Evolutionary conservation across 2,113 vertebrate species (phyloP).

Genomic region (Ptyas mucosa): DNA sequence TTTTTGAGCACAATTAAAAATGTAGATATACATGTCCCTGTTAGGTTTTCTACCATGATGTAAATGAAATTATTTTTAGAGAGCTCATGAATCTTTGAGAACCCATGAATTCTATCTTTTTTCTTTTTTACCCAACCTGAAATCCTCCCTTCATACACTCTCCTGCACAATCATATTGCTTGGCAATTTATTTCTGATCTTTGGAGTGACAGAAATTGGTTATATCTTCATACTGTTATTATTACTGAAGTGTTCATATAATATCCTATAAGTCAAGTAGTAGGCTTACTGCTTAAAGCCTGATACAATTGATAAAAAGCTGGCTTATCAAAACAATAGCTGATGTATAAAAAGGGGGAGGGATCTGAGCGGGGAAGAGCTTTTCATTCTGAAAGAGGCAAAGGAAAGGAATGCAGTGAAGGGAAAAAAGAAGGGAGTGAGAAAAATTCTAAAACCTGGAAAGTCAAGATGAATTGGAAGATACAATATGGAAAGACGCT

Average conservation of each 20-base stretch:
- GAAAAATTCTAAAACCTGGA: background rate
- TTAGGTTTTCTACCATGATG: background rate
- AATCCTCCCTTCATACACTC: background rate
- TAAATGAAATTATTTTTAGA: background rate
- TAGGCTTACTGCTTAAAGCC: slow-evolving; percentile 26
- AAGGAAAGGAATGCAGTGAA: slow-evolving; percentile 32
- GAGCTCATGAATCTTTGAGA: slow-evolving; percentile 24
- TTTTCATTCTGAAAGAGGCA: slow-evolving; percentile 32
- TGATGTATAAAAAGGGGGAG: slow-evolving; percentile 28
- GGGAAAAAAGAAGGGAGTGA: slow-evolving; percentile 15
- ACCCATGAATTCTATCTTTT: background rate
- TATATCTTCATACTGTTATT: background rate
- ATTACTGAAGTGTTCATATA: slow-evolving; percentile 32
- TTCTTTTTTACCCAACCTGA: background rate
- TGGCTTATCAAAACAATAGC: slow-evolving; percentile 42
- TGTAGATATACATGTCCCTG: background rate
- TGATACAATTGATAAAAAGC: slow-evolving; percentile 8
- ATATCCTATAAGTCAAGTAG: slow-evolving; percentile 10
- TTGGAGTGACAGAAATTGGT: slow-evolving; percentile 5
- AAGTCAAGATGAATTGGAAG: background rate
- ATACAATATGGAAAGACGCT: background rate
- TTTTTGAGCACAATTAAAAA: background rate
- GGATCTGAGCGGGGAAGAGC: slow-evolving; percentile 41
- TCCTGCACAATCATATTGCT: background rate
- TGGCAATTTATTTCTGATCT: background rate